Evolutionary conservation across 2,888 invertebrate species (phyloP).

Genomic region (Drosophila mimetica): DNA sequence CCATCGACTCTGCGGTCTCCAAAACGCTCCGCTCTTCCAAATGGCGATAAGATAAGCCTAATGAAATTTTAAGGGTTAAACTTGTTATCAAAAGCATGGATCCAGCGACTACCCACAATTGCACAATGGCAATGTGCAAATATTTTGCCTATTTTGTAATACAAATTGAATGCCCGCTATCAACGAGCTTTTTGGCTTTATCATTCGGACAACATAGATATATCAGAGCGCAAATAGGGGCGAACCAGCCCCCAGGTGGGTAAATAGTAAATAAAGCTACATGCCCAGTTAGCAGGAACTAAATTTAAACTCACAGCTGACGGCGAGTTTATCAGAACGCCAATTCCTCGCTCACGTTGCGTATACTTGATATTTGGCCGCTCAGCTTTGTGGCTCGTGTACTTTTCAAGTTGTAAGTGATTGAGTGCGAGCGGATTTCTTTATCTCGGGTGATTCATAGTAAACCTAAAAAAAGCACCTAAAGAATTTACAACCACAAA

Average conservation of each 20-base stretch:
- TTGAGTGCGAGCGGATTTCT: conserved; percentile 16
- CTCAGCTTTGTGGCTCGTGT: conserved; percentile 20
- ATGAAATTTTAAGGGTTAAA: conserved; percentile 71
- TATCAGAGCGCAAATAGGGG: conserved; percentile 1
- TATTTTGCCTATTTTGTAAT: conserved; percentile 34
- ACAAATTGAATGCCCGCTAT: conserved; percentile 26
- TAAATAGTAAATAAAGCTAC: conserved; percentile 27
- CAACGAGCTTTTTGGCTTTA: conserved; percentile 17
- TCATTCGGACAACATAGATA: conserved; percentile 17
- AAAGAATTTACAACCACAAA: neutral
- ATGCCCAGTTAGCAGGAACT: conserved; percentile 23
- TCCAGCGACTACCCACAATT: neutral
- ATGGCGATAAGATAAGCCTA: conserved; percentile 66
- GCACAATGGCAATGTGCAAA: conserved; percentile 36
- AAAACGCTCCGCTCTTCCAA: conserved; percentile 22
- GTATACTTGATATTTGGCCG: conserved; percentile 34
- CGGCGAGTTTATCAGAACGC: conserved; percentile 1
- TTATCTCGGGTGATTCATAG: conserved; percentile 34
- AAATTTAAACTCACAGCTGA: conserved; percentile 38
- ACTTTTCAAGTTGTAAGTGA: conserved; percentile 16
- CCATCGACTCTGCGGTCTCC: conserved; percentile 48
- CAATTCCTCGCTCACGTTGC: conserved; percentile 20
- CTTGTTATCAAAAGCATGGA: conserved; percentile 57
- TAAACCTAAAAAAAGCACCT: conserved; percentile 4
- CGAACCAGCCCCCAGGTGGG: conserved; percentile 24